Conservation (phyloP, 2,113 vertebrate genomes). For the Thalassarche chlororhynchos region DNA sequence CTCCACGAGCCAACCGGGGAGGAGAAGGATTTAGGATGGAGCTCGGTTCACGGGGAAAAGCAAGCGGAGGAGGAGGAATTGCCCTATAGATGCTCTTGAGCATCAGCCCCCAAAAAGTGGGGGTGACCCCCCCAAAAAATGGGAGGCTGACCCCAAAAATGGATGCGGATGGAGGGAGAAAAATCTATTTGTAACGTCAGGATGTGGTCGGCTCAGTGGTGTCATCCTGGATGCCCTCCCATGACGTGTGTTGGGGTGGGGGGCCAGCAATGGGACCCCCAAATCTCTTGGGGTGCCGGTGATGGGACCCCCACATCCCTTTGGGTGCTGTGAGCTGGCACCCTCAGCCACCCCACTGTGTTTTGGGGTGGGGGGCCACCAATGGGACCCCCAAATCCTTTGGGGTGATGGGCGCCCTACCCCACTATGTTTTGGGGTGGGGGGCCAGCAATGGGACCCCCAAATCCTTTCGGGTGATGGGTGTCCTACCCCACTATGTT, state of each 20-base stretch:
- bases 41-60: background rate
- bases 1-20: conserved; percentile 27
- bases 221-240: background rate
- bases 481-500: no score
- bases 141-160: background rate
- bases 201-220: background rate
- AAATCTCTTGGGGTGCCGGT: background rate
- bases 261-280: background rate
- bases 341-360: no score
- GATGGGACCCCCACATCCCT: no score
- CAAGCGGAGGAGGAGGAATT: background rate
- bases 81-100: background rate
- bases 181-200: background rate
- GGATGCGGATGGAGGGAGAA: background rate
- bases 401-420: no score
- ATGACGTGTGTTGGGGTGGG: background rate
- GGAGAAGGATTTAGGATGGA: background rate
- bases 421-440: no score
- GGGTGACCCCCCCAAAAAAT: no score
- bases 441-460: no score
- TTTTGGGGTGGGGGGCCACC: background rate
- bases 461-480: no score
- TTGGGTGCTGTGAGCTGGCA: no score
- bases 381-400: no score
- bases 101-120: no score